Percentiles rank a stretch among this genome's conserved stretches.
These are phyloP conservation scores for Lepeophtheirus salmonis DNA, from an alignment of 1,140 invertebrate species.

Conservation along the genomic window DNA sequence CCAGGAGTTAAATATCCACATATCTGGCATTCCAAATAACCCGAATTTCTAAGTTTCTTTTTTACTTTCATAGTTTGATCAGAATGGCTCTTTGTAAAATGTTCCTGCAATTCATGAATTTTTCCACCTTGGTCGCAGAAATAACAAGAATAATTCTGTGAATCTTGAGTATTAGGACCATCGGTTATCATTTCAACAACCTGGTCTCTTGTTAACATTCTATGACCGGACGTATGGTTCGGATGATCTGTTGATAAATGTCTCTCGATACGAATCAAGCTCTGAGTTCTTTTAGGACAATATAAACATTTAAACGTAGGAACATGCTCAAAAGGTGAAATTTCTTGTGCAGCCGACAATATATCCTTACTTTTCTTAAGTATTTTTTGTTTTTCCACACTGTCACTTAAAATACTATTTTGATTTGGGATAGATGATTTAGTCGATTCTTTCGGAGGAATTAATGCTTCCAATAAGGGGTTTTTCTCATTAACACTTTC, in stretches of 20 bases:
- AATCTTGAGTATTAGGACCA: neutral
- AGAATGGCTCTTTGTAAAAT: conserved; percentile 1
- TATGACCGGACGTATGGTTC: neutral
- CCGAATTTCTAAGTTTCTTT: neutral
- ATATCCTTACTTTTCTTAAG: neutral
- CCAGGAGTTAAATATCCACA: conserved; percentile 12
- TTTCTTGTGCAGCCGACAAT: neutral
- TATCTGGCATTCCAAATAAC: conserved; percentile 16
- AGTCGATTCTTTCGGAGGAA: neutral
- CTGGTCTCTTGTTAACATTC: conserved; percentile 9
- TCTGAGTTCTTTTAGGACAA: conserved; percentile 14
- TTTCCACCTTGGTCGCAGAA: conserved; percentile 5
- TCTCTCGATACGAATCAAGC: neutral
- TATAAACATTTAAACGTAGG: conserved; percentile 14
- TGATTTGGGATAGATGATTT: neutral
- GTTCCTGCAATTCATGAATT: neutral
- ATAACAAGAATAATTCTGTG: neutral
- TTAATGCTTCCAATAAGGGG: neutral
- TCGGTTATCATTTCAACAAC: conserved; percentile 6
- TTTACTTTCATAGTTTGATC: neutral
- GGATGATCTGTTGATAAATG: conserved; percentile 8
- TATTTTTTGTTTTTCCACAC: neutral
- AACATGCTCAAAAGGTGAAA: conserved; percentile 12
- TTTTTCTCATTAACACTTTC: neutral
- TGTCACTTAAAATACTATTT: neutral